phyloP scores from a whole-genome alignment of 2,888 invertebrate species.

The Hartigia nigra region DNA sequence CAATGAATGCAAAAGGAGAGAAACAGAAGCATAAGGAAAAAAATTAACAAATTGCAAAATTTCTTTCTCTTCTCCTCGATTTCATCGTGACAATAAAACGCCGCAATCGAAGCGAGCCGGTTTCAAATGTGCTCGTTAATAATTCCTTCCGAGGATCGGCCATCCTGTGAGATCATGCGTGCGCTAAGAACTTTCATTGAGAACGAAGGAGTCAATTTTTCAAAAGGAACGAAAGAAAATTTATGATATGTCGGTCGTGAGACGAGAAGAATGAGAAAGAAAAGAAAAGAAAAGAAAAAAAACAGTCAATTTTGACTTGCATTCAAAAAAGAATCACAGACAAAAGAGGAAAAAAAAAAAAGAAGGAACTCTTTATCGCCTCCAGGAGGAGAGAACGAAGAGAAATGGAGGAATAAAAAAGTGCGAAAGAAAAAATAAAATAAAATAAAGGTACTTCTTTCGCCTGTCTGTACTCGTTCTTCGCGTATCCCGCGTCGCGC shows the following conservation, averaged over 20 bases:
- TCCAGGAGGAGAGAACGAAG: no score
- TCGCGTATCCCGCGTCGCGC: background rate
- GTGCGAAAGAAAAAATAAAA: no score
- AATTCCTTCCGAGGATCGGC: background rate
- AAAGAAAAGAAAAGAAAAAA: background rate
- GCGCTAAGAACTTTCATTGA: background rate
- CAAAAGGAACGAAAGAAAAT: background rate
- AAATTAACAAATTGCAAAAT: no score
- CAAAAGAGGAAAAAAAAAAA: no score
- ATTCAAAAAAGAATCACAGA: no score
- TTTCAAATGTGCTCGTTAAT: background rate
- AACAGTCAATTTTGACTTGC: background rate
- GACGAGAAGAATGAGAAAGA: background rate
- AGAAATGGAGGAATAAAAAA: no score
- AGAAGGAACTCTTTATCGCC: no score
- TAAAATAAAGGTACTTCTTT: background rate
- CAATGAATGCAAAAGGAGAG: background rate
- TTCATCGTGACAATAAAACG: background rate
- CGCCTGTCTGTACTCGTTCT: background rate
- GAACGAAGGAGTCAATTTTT: no score
- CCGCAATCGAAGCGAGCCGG: background rate
- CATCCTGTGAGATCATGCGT: background rate
- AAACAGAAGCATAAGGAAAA: no score
- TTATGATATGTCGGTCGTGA: background rate
- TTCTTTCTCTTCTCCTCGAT: no score